These are phyloP conservation scores for Nyctalus aviator DNA, from an alignment of 2,797 vertebrate genomes.

Conservation along the genomic window DNA sequence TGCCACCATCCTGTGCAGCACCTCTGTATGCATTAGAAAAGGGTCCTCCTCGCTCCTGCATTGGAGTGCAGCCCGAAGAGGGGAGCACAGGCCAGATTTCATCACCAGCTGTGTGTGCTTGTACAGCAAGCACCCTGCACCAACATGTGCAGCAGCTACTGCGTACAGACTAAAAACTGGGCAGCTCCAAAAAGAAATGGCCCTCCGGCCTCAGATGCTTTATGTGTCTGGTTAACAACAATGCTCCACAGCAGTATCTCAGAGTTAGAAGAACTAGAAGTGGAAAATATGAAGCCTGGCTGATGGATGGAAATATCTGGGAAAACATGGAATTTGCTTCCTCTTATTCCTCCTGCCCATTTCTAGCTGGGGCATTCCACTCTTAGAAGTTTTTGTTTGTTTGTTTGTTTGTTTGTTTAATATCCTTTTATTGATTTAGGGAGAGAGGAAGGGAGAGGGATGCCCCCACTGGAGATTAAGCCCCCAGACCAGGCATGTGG, in stretches of 20 bases:
- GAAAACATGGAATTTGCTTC: neutral
- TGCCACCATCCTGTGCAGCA: neutral
- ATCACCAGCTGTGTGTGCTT: too few species aligned
- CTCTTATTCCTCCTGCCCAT: neutral
- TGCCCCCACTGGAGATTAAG: too few species aligned
- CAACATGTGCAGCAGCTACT: neutral
- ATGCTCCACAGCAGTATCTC: neutral
- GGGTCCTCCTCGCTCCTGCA: neutral
- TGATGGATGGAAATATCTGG: neutral
- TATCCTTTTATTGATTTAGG: too few species aligned
- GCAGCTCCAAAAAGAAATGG: neutral
- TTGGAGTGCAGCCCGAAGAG: neutral
- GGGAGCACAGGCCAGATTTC: neutral
- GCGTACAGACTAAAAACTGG: neutral
- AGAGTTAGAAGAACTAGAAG: neutral
- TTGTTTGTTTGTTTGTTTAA: too few species aligned
- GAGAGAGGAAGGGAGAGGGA: too few species aligned
- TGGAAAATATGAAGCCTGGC: neutral
- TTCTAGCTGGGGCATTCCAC: neutral
- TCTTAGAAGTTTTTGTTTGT: too few species aligned
- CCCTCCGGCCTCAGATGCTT: neutral
- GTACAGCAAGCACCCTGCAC: fast-evolving
- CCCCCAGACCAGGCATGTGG: too few species aligned
- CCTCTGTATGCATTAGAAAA: neutral
- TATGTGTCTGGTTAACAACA: neutral